These are phyloP conservation scores for Acholoe squamosa DNA, from an alignment of 2,888 invertebrate species.

Conservation along the genomic window DNA sequence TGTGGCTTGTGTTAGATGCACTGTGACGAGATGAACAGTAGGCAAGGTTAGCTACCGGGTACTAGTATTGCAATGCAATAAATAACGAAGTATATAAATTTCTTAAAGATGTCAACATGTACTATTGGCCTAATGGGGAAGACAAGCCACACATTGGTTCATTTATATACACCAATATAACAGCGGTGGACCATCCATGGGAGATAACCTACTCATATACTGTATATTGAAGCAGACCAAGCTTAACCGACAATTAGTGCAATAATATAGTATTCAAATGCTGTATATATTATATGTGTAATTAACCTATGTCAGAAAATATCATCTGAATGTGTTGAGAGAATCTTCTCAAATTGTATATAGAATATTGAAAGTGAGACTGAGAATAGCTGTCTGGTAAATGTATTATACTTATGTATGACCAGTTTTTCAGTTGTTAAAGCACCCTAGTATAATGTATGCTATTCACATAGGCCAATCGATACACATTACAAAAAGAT, in stretches of 20 bases:
- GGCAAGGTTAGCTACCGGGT: no score
- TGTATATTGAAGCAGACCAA: no score
- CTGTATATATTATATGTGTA: slow-evolving; percentile 27
- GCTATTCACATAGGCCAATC: neutral
- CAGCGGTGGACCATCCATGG: no score
- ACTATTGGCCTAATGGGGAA: no score
- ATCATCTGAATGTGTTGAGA: neutral
- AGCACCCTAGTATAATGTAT: neutral
- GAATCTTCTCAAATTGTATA: slow-evolving; percentile 9
- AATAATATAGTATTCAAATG: neutral
- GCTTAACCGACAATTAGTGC: neutral
- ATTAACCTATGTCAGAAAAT: neutral
- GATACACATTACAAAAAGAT: neutral
- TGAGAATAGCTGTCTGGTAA: neutral
- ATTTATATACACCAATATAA: no score
- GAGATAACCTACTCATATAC: no score
- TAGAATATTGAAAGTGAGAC: neutral
- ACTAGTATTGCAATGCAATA: no score
- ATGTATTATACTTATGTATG: neutral
- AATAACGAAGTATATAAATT: no score
- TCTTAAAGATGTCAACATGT: no score
- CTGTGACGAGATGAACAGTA: no score
- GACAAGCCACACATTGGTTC: no score
- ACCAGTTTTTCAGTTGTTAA: neutral
- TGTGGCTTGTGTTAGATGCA: no score